Conservation (phyloP, 2,797 vertebrate genomes). For the Danio kyathit region DNA sequence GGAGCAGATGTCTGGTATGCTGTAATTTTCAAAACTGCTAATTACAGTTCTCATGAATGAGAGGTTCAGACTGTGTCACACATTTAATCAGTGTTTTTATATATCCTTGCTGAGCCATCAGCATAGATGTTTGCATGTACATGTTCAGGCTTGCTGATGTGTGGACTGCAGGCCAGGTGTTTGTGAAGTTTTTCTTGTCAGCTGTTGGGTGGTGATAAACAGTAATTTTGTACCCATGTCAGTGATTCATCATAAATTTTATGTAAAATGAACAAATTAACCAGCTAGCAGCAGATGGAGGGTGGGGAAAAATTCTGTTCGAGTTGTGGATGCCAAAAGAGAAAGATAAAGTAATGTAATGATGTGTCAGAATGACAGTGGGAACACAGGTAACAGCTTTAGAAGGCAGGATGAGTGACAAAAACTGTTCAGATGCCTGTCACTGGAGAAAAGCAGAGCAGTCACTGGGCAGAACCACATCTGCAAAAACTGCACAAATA, state of each 20-base stretch:
- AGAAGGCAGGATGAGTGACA: constrained; percentile 1
- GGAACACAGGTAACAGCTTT: constrained; percentile 20
- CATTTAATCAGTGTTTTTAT: constrained; percentile 32
- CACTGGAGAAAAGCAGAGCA: constrained; percentile 2
- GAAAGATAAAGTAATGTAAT: constrained; percentile 19
- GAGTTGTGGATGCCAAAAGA: constrained; percentile 38
- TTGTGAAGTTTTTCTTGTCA: constrained; percentile 66
- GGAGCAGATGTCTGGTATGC: not conserved
- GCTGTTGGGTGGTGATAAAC: constrained; percentile 70
- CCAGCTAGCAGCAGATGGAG: constrained; percentile 65
- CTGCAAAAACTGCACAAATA: constrained; percentile 5
- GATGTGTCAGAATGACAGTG: constrained; percentile 12
- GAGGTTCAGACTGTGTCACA: not conserved
- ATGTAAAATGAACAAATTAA: constrained; percentile 64
- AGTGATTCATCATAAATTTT: constrained; percentile 65
- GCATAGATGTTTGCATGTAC: not conserved
- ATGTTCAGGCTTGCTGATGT: constrained; percentile 49
- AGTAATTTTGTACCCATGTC: constrained; percentile 54
- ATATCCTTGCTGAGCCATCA: not conserved
- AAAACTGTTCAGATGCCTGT: constrained; percentile 46
- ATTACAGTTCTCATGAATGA: constrained; percentile 3
- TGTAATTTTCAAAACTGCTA: constrained; percentile 12
- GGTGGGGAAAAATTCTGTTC: constrained; percentile 2
- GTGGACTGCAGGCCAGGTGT: constrained; percentile 64
- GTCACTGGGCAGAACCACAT: not conserved